Percentiles rank a stretch among this genome's conserved stretches.
These are phyloP conservation scores for Cotesia glomerata DNA, from an alignment of 1,140 invertebrate genomes.

Conservation along the genomic window DNA sequence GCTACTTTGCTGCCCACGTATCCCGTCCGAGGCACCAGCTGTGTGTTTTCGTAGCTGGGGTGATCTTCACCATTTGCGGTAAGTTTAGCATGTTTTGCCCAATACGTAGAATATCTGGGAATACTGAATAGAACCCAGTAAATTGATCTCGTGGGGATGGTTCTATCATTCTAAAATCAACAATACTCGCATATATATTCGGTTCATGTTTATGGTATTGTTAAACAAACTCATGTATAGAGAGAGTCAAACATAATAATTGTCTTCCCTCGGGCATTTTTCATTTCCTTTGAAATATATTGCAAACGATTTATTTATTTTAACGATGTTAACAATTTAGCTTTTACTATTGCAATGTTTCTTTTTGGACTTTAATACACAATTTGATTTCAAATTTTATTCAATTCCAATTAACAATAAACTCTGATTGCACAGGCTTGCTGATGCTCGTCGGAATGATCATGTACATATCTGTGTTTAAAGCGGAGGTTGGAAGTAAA, in stretches of 20 bases:
- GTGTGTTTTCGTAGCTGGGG: conserved; percentile 71
- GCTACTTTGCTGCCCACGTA: conserved; percentile 68
- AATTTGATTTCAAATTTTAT: conserved; percentile 41
- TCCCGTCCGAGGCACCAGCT: conserved; percentile 63
- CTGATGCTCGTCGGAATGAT: conserved; percentile 87
- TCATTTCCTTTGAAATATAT: too few relatives aligned
- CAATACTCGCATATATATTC: too few relatives aligned
- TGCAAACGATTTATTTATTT: not conserved
- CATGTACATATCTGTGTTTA: conserved; percentile 91
- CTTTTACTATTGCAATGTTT: too few relatives aligned
- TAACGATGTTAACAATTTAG: not conserved
- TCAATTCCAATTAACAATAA: not conserved
- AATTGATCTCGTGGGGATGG: not conserved
- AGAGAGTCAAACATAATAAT: too few relatives aligned
- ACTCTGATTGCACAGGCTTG: conserved; percentile 70
- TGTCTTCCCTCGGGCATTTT: too few relatives aligned
- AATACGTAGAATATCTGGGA: not conserved
- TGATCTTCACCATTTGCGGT: conserved; percentile 73
- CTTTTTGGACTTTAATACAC: not conserved
- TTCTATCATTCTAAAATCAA: not conserved
- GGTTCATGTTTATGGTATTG: too few relatives aligned
- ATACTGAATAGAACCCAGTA: not conserved
- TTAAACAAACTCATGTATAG: too few relatives aligned
- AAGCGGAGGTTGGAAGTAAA: conserved; percentile 87
- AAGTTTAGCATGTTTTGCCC: conserved; percentile 26